Conservation (phyloP, 2,797 vertebrate species). For the Heterohyrax brucei region DNA sequence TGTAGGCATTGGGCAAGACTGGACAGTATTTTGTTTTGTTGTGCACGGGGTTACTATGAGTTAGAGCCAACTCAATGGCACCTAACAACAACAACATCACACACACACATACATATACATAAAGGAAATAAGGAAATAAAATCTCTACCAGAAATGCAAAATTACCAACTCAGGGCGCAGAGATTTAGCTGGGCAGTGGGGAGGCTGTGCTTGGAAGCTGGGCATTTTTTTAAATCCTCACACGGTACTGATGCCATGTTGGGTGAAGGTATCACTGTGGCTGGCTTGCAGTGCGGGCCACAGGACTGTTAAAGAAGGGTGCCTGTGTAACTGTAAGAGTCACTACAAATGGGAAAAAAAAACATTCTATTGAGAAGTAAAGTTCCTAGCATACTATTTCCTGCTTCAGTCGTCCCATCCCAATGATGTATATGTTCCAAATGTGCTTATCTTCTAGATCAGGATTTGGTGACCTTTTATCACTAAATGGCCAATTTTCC, state of each 20-base stretch:
- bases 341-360: background rate
- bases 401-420: background rate
- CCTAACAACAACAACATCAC: no score
- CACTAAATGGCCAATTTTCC: background rate
- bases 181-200: background rate
- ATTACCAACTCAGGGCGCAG: background rate
- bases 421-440: no score
- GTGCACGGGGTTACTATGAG: no score
- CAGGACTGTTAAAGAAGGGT: background rate
- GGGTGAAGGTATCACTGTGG: background rate
- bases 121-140: background rate
- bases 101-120: no score
- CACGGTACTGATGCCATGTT: background rate
- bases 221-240: background rate
- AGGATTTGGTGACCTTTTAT: background rate
- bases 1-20: no score
- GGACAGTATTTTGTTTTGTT: no score
- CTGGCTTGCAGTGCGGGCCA: background rate
- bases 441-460: background rate
- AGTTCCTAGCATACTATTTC: background rate
- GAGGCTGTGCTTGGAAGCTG: background rate
- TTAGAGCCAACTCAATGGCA: no score
- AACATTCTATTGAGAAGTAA: background rate
- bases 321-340: background rate
- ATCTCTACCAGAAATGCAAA: background rate